These are phyloP conservation scores for Erannis defoliaria DNA, from an alignment of 2,888 invertebrate species.

Conservation along the genomic window DNA sequence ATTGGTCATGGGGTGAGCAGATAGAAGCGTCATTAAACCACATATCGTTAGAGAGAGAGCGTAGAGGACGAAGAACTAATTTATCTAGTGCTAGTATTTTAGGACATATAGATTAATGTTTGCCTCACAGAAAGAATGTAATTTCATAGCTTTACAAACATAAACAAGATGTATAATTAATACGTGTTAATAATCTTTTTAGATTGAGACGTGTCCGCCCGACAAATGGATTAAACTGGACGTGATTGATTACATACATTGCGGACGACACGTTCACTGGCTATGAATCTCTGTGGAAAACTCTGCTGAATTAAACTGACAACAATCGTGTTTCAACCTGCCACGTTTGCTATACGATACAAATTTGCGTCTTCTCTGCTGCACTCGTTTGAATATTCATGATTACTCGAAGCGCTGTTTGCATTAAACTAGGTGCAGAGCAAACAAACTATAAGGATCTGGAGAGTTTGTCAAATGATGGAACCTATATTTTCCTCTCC, in stretches of 20 bases:
- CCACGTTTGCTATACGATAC: not conserved
- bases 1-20: not conserved
- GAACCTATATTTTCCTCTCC: too few relatives aligned
- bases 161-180: slow-evolving; percentile 10
- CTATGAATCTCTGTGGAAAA: slow-evolving; percentile 12
- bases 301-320: slow-evolving; percentile 9
- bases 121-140: too few relatives aligned
- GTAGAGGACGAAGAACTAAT: too few relatives aligned
- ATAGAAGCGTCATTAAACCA: too few relatives aligned
- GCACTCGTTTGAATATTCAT: slow-evolving; percentile 59
- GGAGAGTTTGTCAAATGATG: too few relatives aligned
- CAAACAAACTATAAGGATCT: too few relatives aligned
- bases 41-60: too few relatives aligned
- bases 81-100: too few relatives aligned
- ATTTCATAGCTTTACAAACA: too few relatives aligned
- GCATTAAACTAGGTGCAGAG: slow-evolving; percentile 47
- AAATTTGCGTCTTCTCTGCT: slow-evolving; percentile 40
- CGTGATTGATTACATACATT: slow-evolving; percentile 28
- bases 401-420: slow-evolving; percentile 47
- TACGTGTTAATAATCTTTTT: slow-evolving; percentile 12
- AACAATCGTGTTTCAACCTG: not conserved
- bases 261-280: slow-evolving; percentile 18
- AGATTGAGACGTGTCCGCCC: slow-evolving; percentile 18
- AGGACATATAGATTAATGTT: too few relatives aligned
- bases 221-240: slow-evolving; percentile 22